Conservation (phyloP, 2,797 vertebrate genomes). For the Numenius phaeopus region DNA sequence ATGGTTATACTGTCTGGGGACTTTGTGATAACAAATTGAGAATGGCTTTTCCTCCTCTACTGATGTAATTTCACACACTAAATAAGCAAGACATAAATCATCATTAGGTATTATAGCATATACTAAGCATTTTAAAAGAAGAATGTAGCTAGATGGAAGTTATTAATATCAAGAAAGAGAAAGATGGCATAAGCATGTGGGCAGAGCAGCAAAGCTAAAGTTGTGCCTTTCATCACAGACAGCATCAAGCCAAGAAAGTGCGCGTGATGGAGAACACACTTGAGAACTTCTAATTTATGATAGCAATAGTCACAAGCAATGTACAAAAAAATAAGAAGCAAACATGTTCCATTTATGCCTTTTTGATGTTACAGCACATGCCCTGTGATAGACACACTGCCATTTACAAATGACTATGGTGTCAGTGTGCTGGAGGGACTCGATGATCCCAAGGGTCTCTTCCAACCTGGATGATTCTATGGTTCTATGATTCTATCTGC, state of each 20-base stretch:
- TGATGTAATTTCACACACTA: neutral
- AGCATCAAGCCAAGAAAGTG: neutral
- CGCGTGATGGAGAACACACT: neutral
- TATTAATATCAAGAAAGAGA: neutral
- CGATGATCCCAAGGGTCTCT: no score
- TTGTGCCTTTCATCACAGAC: neutral
- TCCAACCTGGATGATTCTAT: no score
- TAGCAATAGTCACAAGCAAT: neutral
- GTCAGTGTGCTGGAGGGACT: neutral
- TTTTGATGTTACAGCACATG: neutral
- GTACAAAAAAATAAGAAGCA: neutral
- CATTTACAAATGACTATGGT: neutral
- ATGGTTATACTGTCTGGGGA: neutral
- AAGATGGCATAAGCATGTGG: neutral
- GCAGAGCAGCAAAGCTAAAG: neutral
- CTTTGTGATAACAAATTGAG: neutral
- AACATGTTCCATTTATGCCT: neutral
- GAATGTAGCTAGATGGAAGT: neutral
- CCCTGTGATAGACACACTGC: neutral
- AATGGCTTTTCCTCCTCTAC: neutral
- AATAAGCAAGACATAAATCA: neutral
- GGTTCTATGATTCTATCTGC: no score
- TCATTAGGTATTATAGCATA: neutral
- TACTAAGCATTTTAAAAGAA: conserved; percentile 10
- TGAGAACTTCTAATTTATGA: neutral